Evolutionary conservation across 2,113 vertebrate species (phyloP), one percentile per base, ranked within the genome.

Genomic region (Datnioides undecimradiatus): DNA sequence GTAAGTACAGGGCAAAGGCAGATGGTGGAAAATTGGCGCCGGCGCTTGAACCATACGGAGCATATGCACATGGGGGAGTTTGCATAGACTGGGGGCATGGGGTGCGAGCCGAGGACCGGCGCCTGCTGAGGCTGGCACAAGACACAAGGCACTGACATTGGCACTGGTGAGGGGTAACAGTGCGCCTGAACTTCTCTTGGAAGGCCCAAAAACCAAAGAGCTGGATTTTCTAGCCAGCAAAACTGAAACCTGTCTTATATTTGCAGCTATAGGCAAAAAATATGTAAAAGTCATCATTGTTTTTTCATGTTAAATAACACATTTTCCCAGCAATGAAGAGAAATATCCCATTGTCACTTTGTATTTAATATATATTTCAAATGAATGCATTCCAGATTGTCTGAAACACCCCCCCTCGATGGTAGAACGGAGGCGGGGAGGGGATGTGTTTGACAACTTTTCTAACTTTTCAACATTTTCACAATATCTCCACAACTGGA

Each of bases 21-120:
- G 94, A 95, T 95, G 94, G 94, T 89, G 92, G 90, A 93, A 93
- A 93, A 92, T 92, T 94, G 94, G 94, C 93, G 64, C 69, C 55
- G 41, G 85, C 51, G 41, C 79, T 87, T 73, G 75, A 92, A 91
- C 88, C 93, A 95, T 93, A 95, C 84, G 93, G 94, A 92, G 90
- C 93, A 92, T 93, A 92, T 94, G 93, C 92, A 91, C 87, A 78
- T 86, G 82, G 87, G 88, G 87, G 91, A 90, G 92, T 94, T 92
- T 90, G 90, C 83, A 91, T 87, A 88, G 91, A 92, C 90, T 90
- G 73, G 14, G 90, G 83, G 83, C 88, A 87, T 65, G 76, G 91
- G 91, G 90, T 68, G 84, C 29, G 70, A 90, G 91, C 84, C 34
- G 85, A 91, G 85, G 92, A 92, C 73, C 31, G 78, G 80, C 38